Evolutionary conservation across 2,797 vertebrate species (phyloP).

Genomic region (Takifugu rubripes): DNA sequence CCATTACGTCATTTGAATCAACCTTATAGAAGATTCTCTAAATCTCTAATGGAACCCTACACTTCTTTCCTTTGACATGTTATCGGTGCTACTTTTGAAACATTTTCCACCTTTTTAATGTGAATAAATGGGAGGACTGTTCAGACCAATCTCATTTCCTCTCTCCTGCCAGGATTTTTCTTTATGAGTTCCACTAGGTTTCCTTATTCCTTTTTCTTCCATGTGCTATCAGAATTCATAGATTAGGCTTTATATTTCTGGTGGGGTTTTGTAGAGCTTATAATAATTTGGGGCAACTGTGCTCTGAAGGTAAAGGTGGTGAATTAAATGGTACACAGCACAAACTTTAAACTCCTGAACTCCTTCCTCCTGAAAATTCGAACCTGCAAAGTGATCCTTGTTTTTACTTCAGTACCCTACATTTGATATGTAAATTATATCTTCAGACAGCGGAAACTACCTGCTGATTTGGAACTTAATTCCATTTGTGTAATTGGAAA

Average conservation of each 20-base stretch:
- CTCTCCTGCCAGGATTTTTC: slow-evolving; percentile 12
- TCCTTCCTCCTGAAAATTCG: no score
- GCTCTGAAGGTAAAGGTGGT: no score
- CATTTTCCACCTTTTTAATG: neutral
- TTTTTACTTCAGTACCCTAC: no score
- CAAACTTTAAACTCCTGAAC: no score
- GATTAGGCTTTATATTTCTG: neutral
- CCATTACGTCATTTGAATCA: slow-evolving; percentile 14
- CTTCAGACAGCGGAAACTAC: no score
- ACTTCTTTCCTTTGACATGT: neutral
- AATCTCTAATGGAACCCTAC: neutral
- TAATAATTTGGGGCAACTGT: neutral
- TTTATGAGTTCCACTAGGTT: slow-evolving; percentile 15
- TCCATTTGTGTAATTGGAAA: no score
- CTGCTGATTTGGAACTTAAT: no score
- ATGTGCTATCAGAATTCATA: slow-evolving; percentile 9
- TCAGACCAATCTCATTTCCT: slow-evolving; percentile 8
- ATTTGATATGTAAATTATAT: no score
- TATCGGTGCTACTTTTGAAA: neutral
- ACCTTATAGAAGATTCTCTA: neutral
- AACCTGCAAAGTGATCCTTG: no score
- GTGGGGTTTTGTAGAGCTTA: neutral
- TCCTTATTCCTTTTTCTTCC: neutral
- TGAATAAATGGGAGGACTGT: slow-evolving; percentile 1
- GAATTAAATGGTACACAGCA: no score